Percentiles rank a stretch among this genome's conserved stretches.
Conservation (phyloP, 1,140 invertebrate species). For the Coenobita brevimanus region DNA sequence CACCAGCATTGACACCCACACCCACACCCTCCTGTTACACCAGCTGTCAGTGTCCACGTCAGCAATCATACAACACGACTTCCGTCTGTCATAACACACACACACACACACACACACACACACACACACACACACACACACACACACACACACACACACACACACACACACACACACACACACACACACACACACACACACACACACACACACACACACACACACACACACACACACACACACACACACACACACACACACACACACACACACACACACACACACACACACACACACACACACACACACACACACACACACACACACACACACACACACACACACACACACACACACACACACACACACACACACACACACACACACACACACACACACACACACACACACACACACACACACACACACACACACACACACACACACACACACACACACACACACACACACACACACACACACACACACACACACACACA, state of each 20-base stretch:
- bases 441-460: too few relatives aligned
- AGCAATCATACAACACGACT: too few relatives aligned
- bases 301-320: conserved; percentile 23
- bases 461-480: not conserved
- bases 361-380: conserved; percentile 28
- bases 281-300: not conserved
- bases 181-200: conserved; percentile 26
- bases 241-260: not conserved
- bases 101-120: not conserved
- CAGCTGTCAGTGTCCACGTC: not conserved
- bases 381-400: not conserved
- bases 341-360: not conserved
- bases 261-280: not conserved
- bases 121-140: not conserved
- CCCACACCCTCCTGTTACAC: not conserved
- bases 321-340: conserved; percentile 19
- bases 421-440: too few relatives aligned
- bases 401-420: too few relatives aligned
- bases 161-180: conserved; percentile 23
- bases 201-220: conserved; percentile 11
- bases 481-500: conserved; percentile 29
- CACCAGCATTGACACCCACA: not conserved
- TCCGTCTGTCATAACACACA: not conserved
- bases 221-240: conserved; percentile 3
- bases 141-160: not conserved